A percentile compares a stretch with the other conserved stretches of the same genome.
These are phyloP conservation scores for Geococcyx californianus DNA, from an alignment of 2,113 vertebrate species.

Conservation along the genomic window DNA sequence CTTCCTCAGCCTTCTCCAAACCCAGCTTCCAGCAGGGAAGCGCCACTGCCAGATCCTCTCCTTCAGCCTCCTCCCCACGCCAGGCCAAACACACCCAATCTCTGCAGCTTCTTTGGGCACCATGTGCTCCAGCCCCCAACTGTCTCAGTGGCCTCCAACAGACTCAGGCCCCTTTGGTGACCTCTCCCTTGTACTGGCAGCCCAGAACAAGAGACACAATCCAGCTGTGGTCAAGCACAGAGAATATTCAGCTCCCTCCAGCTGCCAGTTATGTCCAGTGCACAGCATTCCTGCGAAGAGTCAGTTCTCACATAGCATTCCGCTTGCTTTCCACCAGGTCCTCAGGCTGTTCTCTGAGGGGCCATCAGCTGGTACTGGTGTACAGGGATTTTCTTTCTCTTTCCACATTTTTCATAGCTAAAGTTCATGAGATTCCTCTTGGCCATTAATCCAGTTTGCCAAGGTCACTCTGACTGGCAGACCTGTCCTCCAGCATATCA, in stretches of 20 bases:
- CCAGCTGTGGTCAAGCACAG: neutral
- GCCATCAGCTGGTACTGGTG: neutral
- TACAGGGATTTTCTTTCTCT: neutral
- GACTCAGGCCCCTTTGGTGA: too few relatives aligned
- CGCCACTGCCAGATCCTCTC: too few relatives aligned
- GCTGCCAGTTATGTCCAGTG: neutral
- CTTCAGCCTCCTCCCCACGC: too few relatives aligned
- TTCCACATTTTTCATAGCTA: neutral
- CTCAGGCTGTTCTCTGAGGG: neutral
- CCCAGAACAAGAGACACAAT: neutral
- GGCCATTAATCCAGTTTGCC: neutral
- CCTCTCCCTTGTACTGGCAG: too few relatives aligned
- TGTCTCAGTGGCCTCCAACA: too few relatives aligned
- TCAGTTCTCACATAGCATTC: neutral
- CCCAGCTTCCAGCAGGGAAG: too few relatives aligned
- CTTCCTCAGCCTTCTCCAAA: too few relatives aligned
- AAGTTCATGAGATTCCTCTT: neutral
- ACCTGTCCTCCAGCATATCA: neutral
- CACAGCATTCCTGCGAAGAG: neutral
- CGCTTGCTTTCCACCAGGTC: neutral
- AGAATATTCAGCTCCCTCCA: neutral
- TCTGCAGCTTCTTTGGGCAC: too few relatives aligned
- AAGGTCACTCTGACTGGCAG: neutral
- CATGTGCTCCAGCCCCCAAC: too few relatives aligned
- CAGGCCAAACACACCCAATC: too few relatives aligned